phyloP scores from a whole-genome alignment of 2,797 vertebrate genomes.

The Ctenosaura bakeri region DNA sequence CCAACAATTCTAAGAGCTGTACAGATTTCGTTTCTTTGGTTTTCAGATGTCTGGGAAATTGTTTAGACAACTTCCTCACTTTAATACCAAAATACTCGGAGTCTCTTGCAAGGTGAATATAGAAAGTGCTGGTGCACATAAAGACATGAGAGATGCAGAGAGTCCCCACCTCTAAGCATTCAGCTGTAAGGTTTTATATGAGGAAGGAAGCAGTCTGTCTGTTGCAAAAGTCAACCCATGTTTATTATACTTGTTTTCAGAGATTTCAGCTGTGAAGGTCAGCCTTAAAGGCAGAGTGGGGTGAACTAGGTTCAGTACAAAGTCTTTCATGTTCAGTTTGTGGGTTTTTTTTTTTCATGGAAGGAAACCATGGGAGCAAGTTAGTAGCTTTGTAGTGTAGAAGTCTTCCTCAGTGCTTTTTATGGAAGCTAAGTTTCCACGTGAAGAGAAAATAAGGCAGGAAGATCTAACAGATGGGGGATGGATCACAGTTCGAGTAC shows the following conservation, averaged over 20 bases:
- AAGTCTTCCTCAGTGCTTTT: background rate
- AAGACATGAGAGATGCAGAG: background rate
- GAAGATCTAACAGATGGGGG: background rate
- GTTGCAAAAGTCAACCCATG: too few relatives aligned
- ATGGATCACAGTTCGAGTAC: background rate
- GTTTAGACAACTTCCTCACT: too few relatives aligned
- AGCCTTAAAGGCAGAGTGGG: background rate
- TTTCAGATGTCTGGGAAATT: background rate
- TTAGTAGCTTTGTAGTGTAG: slow-evolving; percentile 25
- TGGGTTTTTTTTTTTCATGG: too few relatives aligned
- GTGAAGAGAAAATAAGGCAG: background rate
- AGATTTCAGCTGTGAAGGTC: background rate
- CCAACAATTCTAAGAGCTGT: too few relatives aligned
- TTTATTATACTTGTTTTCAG: background rate
- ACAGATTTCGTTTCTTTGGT: background rate
- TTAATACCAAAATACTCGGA: background rate
- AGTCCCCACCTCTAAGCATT: background rate
- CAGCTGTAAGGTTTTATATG: background rate
- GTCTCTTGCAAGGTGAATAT: background rate
- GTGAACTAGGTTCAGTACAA: too few relatives aligned
- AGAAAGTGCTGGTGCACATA: too few relatives aligned
- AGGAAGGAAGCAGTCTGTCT: too few relatives aligned
- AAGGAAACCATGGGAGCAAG: background rate
- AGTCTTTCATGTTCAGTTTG: background rate
- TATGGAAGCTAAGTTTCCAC: background rate